These are phyloP conservation scores for Caenorhabditis angaria DNA, from an alignment of 2,888 invertebrate species.

Conservation along the genomic window DNA sequence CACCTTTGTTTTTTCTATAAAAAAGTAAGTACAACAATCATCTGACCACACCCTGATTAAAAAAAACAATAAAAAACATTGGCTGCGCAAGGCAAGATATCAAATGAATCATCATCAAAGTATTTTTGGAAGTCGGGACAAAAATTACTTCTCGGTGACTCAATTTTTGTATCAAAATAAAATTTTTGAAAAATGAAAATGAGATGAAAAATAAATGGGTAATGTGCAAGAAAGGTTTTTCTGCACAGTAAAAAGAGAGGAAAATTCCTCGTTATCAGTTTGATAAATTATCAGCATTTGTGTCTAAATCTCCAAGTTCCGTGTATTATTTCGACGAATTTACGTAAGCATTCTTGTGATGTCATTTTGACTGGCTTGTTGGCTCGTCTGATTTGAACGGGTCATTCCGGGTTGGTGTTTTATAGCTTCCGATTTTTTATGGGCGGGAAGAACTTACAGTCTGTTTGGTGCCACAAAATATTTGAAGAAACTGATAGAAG, in stretches of 20 bases:
- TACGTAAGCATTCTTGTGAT: not conserved
- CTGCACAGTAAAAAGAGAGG: not conserved
- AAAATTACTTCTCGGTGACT: too few relatives aligned
- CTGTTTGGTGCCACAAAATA: too few relatives aligned
- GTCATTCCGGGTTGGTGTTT: conserved; percentile 2
- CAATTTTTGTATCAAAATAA: not conserved
- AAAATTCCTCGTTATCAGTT: not conserved
- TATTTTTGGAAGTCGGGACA: too few relatives aligned
- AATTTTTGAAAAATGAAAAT: not conserved
- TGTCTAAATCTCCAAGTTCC: not conserved
- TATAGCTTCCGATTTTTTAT: not conserved
- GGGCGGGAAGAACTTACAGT: too few relatives aligned
- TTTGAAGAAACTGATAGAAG: too few relatives aligned
- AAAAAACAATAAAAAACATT: not conserved
- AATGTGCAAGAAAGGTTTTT: not conserved
- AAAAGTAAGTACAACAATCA: conserved; percentile 1
- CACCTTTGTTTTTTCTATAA: too few relatives aligned
- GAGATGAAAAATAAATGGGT: not conserved
- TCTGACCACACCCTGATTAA: not conserved
- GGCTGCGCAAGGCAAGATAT: not conserved
- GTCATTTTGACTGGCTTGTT: conserved; percentile 4
- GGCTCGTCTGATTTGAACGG: too few relatives aligned
- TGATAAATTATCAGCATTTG: not conserved
- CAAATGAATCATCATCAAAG: not conserved
- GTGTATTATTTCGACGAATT: not conserved